phyloP scores from a whole-genome alignment of 2,888 invertebrate genomes.

The Nudaria mundana region DNA sequence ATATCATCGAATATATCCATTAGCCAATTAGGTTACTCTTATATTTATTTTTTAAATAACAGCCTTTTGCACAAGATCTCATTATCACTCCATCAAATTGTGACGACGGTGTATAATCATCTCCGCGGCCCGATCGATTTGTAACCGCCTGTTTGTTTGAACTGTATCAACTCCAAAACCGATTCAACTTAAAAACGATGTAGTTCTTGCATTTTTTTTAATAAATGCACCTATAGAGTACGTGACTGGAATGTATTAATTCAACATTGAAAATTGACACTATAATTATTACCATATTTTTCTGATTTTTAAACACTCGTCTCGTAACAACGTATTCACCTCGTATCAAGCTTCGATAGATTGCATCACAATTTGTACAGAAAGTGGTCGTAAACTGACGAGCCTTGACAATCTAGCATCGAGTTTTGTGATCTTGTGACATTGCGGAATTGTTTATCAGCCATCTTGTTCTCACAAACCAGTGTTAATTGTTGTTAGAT shows the following conservation, averaged over 20 bases:
- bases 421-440: slow-evolving; percentile 65
- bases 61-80: slow-evolving; percentile 23
- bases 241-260: slow-evolving; percentile 61
- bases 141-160: slow-evolving; percentile 49
- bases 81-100: slow-evolving; percentile 34
- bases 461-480: slow-evolving; percentile 50
- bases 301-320: slow-evolving; percentile 55
- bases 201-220: slow-evolving; percentile 50
- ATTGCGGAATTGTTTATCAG: slow-evolving; percentile 59
- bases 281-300: slow-evolving; percentile 56
- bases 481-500: slow-evolving; percentile 54
- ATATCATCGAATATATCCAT: too few species aligned
- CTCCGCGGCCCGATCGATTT: slow-evolving; percentile 31
- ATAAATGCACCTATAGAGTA: slow-evolving; percentile 36
- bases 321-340: slow-evolving; percentile 28
- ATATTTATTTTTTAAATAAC: too few species aligned
- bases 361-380: slow-evolving; percentile 69
- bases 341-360: slow-evolving; percentile 49
- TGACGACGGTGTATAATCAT: slow-evolving; percentile 23
- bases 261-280: slow-evolving; percentile 45
- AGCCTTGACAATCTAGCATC: slow-evolving; percentile 63
- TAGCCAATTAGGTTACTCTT: too few species aligned
- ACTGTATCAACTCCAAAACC: slow-evolving; percentile 48
- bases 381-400: slow-evolving; percentile 74
- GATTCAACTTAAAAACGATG: slow-evolving; percentile 40